Evolutionary conservation across 2,888 invertebrate genomes (phyloP).

Genomic region (Himalopsyche kuldschensis): DNA sequence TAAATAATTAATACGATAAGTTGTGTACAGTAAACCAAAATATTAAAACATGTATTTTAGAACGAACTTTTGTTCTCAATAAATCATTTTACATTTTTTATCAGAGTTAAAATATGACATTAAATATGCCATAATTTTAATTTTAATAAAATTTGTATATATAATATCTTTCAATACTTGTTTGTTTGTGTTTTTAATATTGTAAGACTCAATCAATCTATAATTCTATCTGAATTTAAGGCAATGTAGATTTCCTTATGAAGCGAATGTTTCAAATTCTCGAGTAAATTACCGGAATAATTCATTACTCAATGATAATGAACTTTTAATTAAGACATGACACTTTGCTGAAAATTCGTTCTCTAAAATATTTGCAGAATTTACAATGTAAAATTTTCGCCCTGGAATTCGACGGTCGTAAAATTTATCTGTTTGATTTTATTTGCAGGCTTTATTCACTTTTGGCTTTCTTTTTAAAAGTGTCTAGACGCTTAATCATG

Average conservation of each 20-base stretch:
- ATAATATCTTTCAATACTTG: too few species aligned
- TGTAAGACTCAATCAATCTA: neutral
- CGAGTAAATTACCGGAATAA: neutral
- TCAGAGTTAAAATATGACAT: too few species aligned
- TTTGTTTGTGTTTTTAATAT: too few species aligned
- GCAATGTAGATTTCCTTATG: neutral
- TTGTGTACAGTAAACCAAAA: too few species aligned
- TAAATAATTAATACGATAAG: too few species aligned
- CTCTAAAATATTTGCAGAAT: neutral
- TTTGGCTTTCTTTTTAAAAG: neutral
- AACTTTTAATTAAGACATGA: neutral
- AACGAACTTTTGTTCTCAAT: too few species aligned
- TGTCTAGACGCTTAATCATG: neutral
- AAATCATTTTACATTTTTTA: too few species aligned
- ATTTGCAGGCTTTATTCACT: neutral
- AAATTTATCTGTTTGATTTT: neutral
- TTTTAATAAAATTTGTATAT: too few species aligned
- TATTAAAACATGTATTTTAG: too few species aligned
- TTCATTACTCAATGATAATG: constrained; percentile 1
- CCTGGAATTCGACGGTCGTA: neutral
- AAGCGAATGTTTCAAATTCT: neutral
- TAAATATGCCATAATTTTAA: too few species aligned
- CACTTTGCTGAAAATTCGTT: neutral
- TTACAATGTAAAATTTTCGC: neutral
- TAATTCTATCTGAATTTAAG: neutral